phyloP scores from a whole-genome alignment of 2,888 invertebrate genomes.

The Ichneumoninae sp. region DNA sequence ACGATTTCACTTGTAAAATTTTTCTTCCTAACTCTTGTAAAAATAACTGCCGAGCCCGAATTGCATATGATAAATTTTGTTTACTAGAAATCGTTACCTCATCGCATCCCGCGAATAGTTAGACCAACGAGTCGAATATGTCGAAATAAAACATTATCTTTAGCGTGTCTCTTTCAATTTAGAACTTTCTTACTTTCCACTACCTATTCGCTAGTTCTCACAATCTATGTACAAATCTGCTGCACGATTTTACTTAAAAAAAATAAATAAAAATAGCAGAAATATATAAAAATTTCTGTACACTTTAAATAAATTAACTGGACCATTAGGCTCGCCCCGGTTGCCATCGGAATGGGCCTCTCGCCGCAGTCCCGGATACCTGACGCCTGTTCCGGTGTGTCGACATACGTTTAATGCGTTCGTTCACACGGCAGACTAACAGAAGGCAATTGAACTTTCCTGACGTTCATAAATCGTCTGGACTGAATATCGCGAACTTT shows the following conservation, averaged over 20 bases:
- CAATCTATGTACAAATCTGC: no score
- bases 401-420: conserved; percentile 50
- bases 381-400: conserved; percentile 41
- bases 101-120: not conserved
- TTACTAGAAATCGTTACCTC: not conserved
- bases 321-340: not conserved
- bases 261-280: no score
- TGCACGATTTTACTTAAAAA: no score
- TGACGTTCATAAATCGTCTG: conserved; percentile 78
- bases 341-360: not conserved
- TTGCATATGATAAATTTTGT: conserved; percentile 47
- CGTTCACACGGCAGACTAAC: conserved; percentile 48
- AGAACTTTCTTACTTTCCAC: no score
- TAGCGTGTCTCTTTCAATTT: no score
- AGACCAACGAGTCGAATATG: no score
- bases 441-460: conserved; percentile 79
- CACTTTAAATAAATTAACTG: no score
- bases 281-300: no score
- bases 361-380: not conserved
- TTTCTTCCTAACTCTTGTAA: conserved; percentile 42
- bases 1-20: no score
- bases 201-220: no score
- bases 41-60: conserved; percentile 43
- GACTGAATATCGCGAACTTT: conserved; percentile 82
- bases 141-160: no score